These are phyloP conservation scores for Trigoniulus corallinus DNA, from an alignment of 1,140 invertebrate species.

Conservation along the genomic window DNA sequence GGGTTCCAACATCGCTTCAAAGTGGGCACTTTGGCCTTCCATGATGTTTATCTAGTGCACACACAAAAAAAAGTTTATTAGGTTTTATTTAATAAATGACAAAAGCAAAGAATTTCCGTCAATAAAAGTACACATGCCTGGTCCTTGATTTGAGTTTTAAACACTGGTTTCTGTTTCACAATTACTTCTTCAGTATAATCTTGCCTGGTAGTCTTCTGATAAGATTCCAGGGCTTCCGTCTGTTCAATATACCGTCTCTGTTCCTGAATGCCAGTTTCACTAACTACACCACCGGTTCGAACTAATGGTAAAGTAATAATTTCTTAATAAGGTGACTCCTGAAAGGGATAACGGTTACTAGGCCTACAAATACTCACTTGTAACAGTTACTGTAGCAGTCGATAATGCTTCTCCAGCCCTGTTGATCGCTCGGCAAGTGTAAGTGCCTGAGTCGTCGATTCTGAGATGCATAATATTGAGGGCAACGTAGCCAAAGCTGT, in stretches of 20 bases:
- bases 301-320: constrained; percentile 26
- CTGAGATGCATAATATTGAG: constrained; percentile 94
- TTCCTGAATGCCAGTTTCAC: constrained; percentile 74
- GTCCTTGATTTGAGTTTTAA: constrained; percentile 82
- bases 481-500: constrained; percentile 97
- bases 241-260: constrained; percentile 84
- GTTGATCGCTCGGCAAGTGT: constrained; percentile 76
- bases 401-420: constrained; percentile 45
- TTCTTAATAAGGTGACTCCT: no score
- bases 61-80: no score
- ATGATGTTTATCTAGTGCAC: constrained; percentile 36
- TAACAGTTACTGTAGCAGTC: constrained; percentile 56
- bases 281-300: constrained; percentile 52
- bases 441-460: constrained; percentile 79
- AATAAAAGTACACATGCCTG: constrained; percentile 33
- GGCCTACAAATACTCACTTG: constrained; percentile 27
- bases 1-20: constrained; percentile 85
- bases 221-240: constrained; percentile 82
- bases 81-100: no score
- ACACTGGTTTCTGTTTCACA: constrained; percentile 43
- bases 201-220: constrained; percentile 23
- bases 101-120: no score
- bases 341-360: no score
- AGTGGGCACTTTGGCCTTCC: constrained; percentile 88
- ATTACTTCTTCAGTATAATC: constrained; percentile 10